These are phyloP conservation scores for Mus pahari DNA, from an alignment of 2,113 vertebrate genomes.

Conservation along the genomic window DNA sequence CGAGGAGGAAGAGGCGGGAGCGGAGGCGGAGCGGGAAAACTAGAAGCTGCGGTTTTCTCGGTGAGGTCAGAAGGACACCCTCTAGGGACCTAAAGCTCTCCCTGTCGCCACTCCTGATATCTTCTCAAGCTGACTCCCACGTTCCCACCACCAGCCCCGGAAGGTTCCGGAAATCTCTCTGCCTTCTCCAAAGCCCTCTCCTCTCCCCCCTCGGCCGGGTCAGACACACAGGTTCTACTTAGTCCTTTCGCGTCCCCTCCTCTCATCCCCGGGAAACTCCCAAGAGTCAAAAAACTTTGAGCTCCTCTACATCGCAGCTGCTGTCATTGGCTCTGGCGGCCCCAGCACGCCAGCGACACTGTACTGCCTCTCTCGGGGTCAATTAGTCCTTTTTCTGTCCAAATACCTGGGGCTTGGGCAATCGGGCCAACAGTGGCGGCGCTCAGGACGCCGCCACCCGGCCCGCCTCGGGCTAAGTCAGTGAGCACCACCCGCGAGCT, in stretches of 20 bases:
- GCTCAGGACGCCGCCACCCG: not conserved
- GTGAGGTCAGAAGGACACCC: slow-evolving; percentile 76
- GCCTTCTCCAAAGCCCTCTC: not conserved
- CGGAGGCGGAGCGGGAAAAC: slow-evolving; percentile 71
- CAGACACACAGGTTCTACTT: not conserved
- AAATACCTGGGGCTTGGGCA: not conserved
- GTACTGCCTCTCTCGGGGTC: not conserved
- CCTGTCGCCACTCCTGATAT: slow-evolving; percentile 3
- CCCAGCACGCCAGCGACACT: not conserved
- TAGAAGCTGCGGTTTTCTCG: slow-evolving; percentile 24
- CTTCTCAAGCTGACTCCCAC: slow-evolving; percentile 65
- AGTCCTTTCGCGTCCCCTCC: slow-evolving; percentile 16
- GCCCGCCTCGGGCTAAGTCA: slow-evolving; percentile 35
- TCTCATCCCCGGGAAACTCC: slow-evolving; percentile 66
- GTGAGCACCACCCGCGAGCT: slow-evolving; percentile 41
- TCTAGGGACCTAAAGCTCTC: slow-evolving; percentile 34
- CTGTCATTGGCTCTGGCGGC: not conserved
- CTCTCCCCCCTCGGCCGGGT: not conserved
- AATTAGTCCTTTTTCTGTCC: not conserved
- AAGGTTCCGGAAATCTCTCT: slow-evolving; percentile 42
- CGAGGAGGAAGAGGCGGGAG: not conserved
- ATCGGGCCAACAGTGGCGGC: not conserved
- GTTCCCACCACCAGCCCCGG: slow-evolving; percentile 27
- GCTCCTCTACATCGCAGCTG: slow-evolving; percentile 31
- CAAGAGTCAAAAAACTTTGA: slow-evolving; percentile 71